Base-by-base conservation (phyloP, 2,797 vertebrate species). In the Xerus rutilus region DNA sequence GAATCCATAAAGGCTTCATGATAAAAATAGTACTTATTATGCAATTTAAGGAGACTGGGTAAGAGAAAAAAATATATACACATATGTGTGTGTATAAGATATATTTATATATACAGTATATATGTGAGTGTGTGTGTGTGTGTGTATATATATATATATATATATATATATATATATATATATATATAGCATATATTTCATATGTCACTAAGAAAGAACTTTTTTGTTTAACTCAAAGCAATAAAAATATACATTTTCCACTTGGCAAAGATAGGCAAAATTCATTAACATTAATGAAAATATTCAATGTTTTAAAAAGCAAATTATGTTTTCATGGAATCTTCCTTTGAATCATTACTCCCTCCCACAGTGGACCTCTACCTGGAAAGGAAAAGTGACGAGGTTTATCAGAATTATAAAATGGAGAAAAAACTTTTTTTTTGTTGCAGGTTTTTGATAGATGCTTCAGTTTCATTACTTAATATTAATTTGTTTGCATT, bases 301-400 rank as follows among this genome's bases (percentile, higher is more conserved):
- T 49, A 86, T 35, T 93, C 14, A 5, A 39, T 92, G 17, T 72
- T 90, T 77, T 90, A 90, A 45, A 15, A 92, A 87, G 11, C 0
- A 73, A 70, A 94, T 30, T 30, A 91, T 45, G 21, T 39, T 95
- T 92, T 74, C 15, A 64, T n/a, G 54, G 64, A 86, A 62, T 85
- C 21, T 39, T 49, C 39, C n/a, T 77, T 87, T 82, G n/a, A 93
- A 85, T 32, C 21, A 7, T 17, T 70, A 32, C n/a, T 15, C 25
- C 10, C 43, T 12, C 69, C 21, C 25, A 39, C 35, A 91, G 30
- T 86, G 7, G 5, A 85, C 92, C 45, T 89, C 59, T 64, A 59
- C 32, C 62, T 74, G 62, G 49, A 90, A 91, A 64, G 17, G 28
- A 86, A 94, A 93, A 86, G 9, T 17, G 2, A 30, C 74, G 9